These are phyloP conservation scores for Heterodera carotae DNA, from an alignment of 1,140 invertebrate genomes.

Conservation along the genomic window DNA sequence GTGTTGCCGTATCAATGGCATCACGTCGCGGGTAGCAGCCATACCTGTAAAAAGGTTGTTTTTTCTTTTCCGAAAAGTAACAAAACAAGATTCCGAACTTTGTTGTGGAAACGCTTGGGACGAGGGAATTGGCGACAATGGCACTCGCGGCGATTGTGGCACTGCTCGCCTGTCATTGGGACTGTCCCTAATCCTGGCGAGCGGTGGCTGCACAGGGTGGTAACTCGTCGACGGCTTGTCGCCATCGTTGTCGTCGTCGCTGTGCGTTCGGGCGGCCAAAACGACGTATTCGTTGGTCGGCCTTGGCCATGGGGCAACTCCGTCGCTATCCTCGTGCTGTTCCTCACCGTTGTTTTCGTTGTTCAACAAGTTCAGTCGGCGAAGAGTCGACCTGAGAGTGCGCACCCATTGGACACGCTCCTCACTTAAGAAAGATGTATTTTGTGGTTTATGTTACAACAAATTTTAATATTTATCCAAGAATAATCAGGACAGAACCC, in stretches of 20 bases:
- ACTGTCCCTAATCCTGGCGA: not conserved
- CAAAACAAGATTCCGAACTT: too few relatives aligned
- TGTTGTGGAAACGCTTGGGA: not conserved
- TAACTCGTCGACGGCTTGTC: slow-evolving; percentile 3
- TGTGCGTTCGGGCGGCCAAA: too few relatives aligned
- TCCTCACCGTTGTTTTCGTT: not conserved
- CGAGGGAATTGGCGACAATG: not conserved
- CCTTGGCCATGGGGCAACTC: not conserved
- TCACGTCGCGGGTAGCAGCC: too few relatives aligned
- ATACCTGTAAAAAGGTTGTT: not conserved
- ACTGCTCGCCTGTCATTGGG: not conserved
- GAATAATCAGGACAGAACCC: too few relatives aligned
- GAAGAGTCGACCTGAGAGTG: slow-evolving; percentile 9
- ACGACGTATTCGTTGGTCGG: slow-evolving; percentile 20
- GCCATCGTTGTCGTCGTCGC: not conserved
- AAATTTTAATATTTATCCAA: too few relatives aligned
- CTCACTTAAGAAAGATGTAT: slow-evolving; percentile 17
- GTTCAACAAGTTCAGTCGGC: slow-evolving; percentile 16
- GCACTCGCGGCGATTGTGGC: not conserved
- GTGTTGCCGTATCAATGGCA: not conserved
- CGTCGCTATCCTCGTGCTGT: not conserved
- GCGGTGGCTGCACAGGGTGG: not conserved
- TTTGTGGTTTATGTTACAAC: too few relatives aligned
- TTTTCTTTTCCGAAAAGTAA: not conserved
- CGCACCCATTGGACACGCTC: slow-evolving; percentile 27